These are phyloP conservation scores for Sebastes vulpes DNA, from an alignment of 2,797 vertebrate species.

Conservation along the genomic window DNA sequence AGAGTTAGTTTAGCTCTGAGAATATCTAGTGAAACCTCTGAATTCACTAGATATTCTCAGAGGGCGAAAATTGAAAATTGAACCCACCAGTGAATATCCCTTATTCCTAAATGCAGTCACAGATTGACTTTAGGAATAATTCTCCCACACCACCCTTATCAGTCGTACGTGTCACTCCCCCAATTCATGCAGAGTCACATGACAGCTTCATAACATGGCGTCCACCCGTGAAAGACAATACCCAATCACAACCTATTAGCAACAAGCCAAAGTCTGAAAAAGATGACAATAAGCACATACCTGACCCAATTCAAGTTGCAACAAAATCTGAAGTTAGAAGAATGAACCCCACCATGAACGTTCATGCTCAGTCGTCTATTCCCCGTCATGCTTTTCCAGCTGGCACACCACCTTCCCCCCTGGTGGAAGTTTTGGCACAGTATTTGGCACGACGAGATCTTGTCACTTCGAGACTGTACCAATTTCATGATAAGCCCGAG, in stretches of 20 bases:
- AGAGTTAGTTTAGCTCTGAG: too few species aligned
- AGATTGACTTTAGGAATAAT: background rate
- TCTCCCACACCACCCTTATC: background rate
- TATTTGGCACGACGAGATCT: slow-evolving; percentile 38
- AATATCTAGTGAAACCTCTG: too few species aligned
- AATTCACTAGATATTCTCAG: too few species aligned
- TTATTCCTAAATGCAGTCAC: slow-evolving; percentile 1
- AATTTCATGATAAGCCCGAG: slow-evolving; percentile 49
- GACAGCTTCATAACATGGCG: background rate
- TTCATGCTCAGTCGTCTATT: background rate
- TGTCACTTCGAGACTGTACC: slow-evolving; percentile 37
- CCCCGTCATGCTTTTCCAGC: too few species aligned
- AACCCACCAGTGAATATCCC: slow-evolving; percentile 26
- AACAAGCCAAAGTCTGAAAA: background rate
- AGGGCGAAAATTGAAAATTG: slow-evolving; percentile 5
- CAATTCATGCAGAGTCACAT: background rate
- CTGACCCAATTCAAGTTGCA: background rate
- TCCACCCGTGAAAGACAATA: background rate
- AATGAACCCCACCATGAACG: background rate
- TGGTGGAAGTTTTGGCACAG: slow-evolving; percentile 25
- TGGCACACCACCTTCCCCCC: too few species aligned
- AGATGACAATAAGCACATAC: background rate
- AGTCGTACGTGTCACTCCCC: background rate
- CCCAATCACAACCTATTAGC: background rate
- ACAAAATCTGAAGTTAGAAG: background rate